Conservation (phyloP, 1,140 invertebrate species). For the Tetramorium alpestre region DNA sequence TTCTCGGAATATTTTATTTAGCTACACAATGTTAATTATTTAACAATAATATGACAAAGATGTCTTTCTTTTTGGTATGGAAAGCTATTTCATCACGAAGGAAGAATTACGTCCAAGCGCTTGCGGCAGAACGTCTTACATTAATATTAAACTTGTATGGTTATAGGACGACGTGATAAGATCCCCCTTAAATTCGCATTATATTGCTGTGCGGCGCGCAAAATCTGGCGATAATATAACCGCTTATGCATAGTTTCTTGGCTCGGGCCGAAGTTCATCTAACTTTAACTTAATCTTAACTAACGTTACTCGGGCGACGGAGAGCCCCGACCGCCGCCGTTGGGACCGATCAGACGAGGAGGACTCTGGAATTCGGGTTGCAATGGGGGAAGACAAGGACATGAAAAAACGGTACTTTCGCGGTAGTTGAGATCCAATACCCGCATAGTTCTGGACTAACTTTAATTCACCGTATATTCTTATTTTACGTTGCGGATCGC, state of each 20-base stretch:
- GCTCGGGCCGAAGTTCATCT: constrained; percentile 63
- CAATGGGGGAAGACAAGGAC: constrained; percentile 49
- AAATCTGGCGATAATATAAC: constrained; percentile 71
- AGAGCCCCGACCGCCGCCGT: constrained; percentile 37
- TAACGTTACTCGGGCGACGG: constrained; percentile 62
- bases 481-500: constrained; percentile 39
- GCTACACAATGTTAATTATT: neutral
- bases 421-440: constrained; percentile 67
- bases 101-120: constrained; percentile 8
- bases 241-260: constrained; percentile 73
- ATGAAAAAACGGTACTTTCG: constrained; percentile 60
- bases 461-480: constrained; percentile 59
- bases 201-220: constrained; percentile 50
- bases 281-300: constrained; percentile 76
- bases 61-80: neutral
- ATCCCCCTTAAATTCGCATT: constrained; percentile 56
- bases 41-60: neutral
- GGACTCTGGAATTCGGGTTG: constrained; percentile 33
- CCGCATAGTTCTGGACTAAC: constrained; percentile 72
- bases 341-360: constrained; percentile 64
- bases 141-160: constrained; percentile 49
- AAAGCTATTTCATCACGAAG: neutral
- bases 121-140: neutral
- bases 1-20: neutral
- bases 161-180: constrained; percentile 44